Conservation (phyloP, 2,888 invertebrate species). For the Ormyrus thymus region DNA sequence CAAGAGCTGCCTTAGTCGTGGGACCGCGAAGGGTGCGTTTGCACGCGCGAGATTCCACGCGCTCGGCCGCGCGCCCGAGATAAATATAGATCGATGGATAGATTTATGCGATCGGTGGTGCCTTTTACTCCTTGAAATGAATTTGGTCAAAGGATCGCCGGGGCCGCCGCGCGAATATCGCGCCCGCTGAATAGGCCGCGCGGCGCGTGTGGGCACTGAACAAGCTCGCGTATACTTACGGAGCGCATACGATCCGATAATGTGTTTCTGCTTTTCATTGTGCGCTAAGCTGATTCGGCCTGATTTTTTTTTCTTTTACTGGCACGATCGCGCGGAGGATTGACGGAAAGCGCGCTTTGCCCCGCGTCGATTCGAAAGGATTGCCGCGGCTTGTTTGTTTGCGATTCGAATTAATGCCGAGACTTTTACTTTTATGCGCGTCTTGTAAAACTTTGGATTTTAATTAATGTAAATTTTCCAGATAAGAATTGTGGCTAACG, state of each 20-base stretch:
- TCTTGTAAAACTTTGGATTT: background rate
- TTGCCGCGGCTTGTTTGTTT: too few relatives aligned
- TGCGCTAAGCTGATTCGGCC: background rate
- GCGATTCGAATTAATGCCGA: too few relatives aligned
- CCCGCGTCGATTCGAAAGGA: too few relatives aligned
- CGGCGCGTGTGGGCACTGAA: background rate
- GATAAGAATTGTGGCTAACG: background rate
- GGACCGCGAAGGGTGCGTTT: slow-evolving; percentile 51
- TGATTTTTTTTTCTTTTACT: background rate
- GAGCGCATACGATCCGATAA: too few relatives aligned
- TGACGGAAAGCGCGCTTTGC: too few relatives aligned
- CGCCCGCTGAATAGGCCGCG: background rate
- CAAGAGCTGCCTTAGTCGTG: slow-evolving; percentile 43
- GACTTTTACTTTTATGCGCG: background rate
- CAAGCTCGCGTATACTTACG: too few relatives aligned
- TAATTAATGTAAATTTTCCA: slow-evolving; percentile 3
- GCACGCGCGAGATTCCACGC: slow-evolving; percentile 33
- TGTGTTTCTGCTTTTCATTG: background rate
- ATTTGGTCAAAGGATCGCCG: slow-evolving; percentile 21
- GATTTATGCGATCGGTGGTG: slow-evolving; percentile 20
- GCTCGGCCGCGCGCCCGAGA: slow-evolving; percentile 1
- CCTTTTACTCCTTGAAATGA: slow-evolving; percentile 30
- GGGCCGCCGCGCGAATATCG: background rate
- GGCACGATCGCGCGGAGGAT: background rate
- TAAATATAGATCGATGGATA: slow-evolving; percentile 50